Conservation (phyloP, 2,888 invertebrate genomes). For the Metalampra italica region DNA sequence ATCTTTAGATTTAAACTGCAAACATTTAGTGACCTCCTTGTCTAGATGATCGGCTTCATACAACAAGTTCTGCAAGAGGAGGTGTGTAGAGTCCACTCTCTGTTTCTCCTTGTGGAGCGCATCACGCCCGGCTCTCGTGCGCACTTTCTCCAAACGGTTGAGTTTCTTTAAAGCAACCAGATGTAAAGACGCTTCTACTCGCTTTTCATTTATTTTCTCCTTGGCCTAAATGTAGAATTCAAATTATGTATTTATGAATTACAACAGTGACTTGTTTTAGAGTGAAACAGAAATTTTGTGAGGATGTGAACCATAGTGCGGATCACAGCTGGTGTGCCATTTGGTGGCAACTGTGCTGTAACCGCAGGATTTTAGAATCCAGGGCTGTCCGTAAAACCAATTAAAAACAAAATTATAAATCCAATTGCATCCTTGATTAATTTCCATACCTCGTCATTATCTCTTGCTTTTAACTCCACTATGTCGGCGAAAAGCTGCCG, state of each 20-base stretch:
- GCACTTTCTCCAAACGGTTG: slow-evolving; percentile 93
- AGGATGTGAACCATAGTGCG: too few species aligned
- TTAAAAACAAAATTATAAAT: too few species aligned
- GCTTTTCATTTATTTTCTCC: slow-evolving; percentile 81
- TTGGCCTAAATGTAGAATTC: slow-evolving; percentile 62
- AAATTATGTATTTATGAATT: background rate
- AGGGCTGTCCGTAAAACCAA: too few species aligned
- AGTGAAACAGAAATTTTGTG: too few species aligned
- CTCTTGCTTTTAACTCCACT: slow-evolving; percentile 80
- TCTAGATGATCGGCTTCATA: slow-evolving; percentile 96
- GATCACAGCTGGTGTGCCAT: too few species aligned
- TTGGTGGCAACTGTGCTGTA: too few species aligned
- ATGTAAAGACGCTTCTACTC: slow-evolving; percentile 85
- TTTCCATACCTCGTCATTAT: slow-evolving; percentile 71
- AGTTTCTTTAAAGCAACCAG: slow-evolving; percentile 92
- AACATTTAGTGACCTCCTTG: slow-evolving; percentile 95
- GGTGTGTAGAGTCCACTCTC: slow-evolving; percentile 92
- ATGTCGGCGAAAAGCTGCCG: slow-evolving; percentile 84
- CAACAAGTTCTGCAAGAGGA: slow-evolving; percentile 94
- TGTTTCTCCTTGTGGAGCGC: slow-evolving; percentile 89
- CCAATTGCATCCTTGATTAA: background rate
- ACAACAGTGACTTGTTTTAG: too few species aligned
- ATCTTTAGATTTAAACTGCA: slow-evolving; percentile 97
- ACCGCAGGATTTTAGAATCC: too few species aligned
- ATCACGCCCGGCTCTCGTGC: slow-evolving; percentile 90